Evolutionary conservation across 1,140 invertebrate genomes (phyloP), one percentile per base, ranked within the genome.

Genomic region (Scaptomyza graminum): DNA sequence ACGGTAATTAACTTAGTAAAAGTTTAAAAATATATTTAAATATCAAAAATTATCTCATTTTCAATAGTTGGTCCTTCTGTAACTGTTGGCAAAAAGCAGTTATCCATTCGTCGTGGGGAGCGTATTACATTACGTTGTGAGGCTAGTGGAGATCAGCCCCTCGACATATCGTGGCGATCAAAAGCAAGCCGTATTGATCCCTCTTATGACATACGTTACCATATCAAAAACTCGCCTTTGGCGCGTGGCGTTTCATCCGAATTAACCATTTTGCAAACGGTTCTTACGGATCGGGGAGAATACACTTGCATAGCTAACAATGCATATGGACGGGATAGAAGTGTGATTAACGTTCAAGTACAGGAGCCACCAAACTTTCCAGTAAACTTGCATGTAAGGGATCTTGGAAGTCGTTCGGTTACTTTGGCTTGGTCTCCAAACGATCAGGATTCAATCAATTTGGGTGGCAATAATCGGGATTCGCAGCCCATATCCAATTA

Each of bases 141-240:
- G 47, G 96, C 96, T 1, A 95, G 95, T 77, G 97, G 97, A 4
- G 97, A 98, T 92, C 94, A 94, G 81, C 97, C 97, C 2, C 93
- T 98, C 60, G 95, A 96, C 73, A 94, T 98, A 59, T 94, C 94
- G 16, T 98, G 97, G 95, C 73, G 79, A 62, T 76, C 77, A 64
- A 89, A 90, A 50, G 92, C 92, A 15, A 93, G 92, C 77, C 91
- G 91, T 37, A 91, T 94, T 61, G 92, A 93, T 87, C 91, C 92
- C 46, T 91, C 92, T 72, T 92, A 93, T 77, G 92, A 94, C 67
- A 92, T 93, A 73, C 92, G 92, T 78, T 93, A 90, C 52, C 78
- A 82, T 31, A 90, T 94, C 4, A 93, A 94, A 63, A 94, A 94
- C 59, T 93, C 92, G 22, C 89, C 91, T 11, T 77, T 92, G 0